phyloP scores from a whole-genome alignment of 2,113 vertebrate species.

The Colaptes auratus region DNA sequence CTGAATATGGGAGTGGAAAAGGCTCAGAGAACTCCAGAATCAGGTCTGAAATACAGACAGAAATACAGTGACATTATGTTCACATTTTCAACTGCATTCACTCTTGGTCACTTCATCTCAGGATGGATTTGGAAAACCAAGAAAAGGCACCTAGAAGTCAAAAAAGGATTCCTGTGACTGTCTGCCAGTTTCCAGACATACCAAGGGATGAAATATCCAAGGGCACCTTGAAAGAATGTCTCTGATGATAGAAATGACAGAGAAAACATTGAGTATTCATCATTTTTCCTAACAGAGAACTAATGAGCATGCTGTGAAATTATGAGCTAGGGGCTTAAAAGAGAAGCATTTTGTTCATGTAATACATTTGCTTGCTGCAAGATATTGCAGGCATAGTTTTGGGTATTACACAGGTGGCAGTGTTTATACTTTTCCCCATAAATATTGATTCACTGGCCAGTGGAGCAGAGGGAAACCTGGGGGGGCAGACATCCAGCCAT shows the following conservation, averaged over 20 bases:
- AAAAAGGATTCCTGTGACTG: background rate
- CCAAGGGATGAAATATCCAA: background rate
- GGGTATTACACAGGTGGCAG: background rate
- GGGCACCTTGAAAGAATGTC: background rate
- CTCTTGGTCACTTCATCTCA: background rate
- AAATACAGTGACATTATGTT: background rate
- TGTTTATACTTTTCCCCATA: background rate
- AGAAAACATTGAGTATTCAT: background rate
- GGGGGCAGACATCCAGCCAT: background rate
- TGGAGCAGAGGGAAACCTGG: background rate
- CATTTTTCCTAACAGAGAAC: background rate
- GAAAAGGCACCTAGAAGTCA: background rate
- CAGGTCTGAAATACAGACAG: background rate
- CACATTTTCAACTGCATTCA: background rate
- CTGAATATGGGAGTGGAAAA: background rate
- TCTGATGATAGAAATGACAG: background rate
- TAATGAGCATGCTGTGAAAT: slow-evolving; percentile 37
- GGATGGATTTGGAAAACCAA: slow-evolving; percentile 15
- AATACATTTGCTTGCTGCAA: background rate
- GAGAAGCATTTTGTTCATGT: background rate
- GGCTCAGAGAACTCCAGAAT: background rate
- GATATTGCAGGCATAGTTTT: background rate
- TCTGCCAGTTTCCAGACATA: background rate
- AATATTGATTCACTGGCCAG: background rate
- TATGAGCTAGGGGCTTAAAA: background rate